phyloP scores from a whole-genome alignment of 2,888 invertebrate genomes.

The Rhogogaster chlorosoma region DNA sequence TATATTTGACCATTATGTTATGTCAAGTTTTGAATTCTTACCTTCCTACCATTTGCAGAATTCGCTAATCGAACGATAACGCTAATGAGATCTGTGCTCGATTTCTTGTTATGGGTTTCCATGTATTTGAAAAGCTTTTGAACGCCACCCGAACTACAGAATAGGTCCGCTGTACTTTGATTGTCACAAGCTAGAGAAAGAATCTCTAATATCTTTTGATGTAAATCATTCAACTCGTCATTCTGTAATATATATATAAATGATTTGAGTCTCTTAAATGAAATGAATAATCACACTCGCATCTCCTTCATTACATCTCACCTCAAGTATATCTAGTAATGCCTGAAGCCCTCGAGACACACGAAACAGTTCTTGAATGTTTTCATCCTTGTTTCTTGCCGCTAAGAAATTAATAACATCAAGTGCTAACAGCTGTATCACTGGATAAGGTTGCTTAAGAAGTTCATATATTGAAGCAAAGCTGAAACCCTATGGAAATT shows the following conservation, averaged over 20 bases:
- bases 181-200: constrained; percentile 64
- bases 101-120: constrained; percentile 56
- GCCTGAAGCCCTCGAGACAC: constrained; percentile 79
- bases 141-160: constrained; percentile 61
- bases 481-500: constrained; percentile 76
- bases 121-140: constrained; percentile 63
- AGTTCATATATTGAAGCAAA: constrained; percentile 78
- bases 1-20: background rate
- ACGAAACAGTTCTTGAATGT: constrained; percentile 79
- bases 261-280: background rate
- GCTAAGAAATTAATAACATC: constrained; percentile 79
- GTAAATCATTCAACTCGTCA: constrained; percentile 65
- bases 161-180: constrained; percentile 60
- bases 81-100: constrained; percentile 59
- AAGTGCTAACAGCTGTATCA: constrained; percentile 79
- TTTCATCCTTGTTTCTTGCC: constrained; percentile 78
- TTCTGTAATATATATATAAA: constrained; percentile 58
- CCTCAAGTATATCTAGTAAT: constrained; percentile 80
- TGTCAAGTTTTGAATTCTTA: constrained; percentile 49
- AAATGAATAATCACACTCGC: background rate
- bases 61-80: constrained; percentile 64
- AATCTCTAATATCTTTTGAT: constrained; percentile 61
- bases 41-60: constrained; percentile 64
- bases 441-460: constrained; percentile 79
- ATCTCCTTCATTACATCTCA: constrained; percentile 62